Evolutionary conservation across 1,140 invertebrate genomes (phyloP).

Genomic region (Cherax quadricarinatus): DNA sequence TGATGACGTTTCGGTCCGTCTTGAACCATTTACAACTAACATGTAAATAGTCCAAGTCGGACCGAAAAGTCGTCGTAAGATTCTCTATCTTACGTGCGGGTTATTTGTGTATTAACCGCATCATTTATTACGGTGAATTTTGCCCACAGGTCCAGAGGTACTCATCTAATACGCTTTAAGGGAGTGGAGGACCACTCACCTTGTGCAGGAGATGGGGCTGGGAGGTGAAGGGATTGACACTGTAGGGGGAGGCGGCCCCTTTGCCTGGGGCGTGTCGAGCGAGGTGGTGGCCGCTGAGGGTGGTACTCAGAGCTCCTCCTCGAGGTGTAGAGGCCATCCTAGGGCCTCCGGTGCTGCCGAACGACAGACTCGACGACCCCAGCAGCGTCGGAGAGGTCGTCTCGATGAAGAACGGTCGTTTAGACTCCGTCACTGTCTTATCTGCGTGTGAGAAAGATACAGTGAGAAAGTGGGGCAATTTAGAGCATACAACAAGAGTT

Average conservation of each 20-base stretch:
- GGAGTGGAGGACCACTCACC: slow-evolving; percentile 17
- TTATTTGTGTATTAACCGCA: too few relatives aligned
- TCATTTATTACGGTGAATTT: too few relatives aligned
- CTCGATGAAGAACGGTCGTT: slow-evolving; percentile 72
- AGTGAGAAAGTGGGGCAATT: not conserved
- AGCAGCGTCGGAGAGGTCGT: slow-evolving; percentile 60
- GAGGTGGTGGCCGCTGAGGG: slow-evolving; percentile 59
- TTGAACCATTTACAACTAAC: too few relatives aligned
- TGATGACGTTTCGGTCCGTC: too few relatives aligned
- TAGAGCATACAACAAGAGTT: too few relatives aligned
- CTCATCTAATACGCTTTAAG: not conserved
- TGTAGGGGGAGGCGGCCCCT: slow-evolving; percentile 61
- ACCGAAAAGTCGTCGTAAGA: too few relatives aligned
- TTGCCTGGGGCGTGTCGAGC: slow-evolving; percentile 24
- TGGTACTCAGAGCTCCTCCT: slow-evolving; percentile 36
- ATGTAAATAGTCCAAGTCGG: too few relatives aligned
- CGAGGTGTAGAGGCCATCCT: slow-evolving; percentile 43
- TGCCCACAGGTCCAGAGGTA: too few relatives aligned
- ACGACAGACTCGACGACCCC: slow-evolving; percentile 65
- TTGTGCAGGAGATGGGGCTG: slow-evolving; percentile 73
- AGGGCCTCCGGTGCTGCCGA: slow-evolving; percentile 32
- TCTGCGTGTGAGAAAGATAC: slow-evolving; percentile 19
- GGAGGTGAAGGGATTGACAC: slow-evolving; percentile 72
- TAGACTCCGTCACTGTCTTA: slow-evolving; percentile 60
- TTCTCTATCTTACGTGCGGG: too few relatives aligned